Conservation (phyloP, 2,888 invertebrate genomes). For the Parnassius apollo region DNA sequence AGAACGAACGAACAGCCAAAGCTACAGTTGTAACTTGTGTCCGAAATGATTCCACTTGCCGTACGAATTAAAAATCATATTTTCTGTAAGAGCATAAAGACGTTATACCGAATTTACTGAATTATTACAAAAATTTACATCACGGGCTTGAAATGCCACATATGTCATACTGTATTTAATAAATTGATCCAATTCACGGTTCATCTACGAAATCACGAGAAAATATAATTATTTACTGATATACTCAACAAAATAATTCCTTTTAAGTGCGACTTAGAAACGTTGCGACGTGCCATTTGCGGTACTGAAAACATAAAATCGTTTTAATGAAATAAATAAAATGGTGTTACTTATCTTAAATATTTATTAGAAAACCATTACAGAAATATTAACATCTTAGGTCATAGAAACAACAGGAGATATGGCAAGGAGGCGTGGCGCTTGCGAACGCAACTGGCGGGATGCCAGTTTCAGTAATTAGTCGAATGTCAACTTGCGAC, state of each 20-base stretch:
- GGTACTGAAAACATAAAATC: slow-evolving; percentile 20
- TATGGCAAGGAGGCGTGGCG: no score
- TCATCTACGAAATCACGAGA: slow-evolving; percentile 35
- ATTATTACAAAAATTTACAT: no score
- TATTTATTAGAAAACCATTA: no score
- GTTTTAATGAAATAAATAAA: no score
- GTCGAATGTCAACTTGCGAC: no score
- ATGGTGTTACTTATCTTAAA: no score
- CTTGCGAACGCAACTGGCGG: no score
- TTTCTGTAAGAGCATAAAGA: slow-evolving; percentile 39
- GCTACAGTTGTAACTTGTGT: slow-evolving; percentile 35
- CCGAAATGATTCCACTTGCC: slow-evolving; percentile 37
- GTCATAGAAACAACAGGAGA: no score
- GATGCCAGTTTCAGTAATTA: no score
- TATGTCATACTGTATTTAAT: slow-evolving; percentile 30
- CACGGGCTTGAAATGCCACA: no score
- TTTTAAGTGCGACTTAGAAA: slow-evolving; percentile 40
- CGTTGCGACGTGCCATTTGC: slow-evolving; percentile 34
- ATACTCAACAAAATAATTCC: slow-evolving; percentile 40
- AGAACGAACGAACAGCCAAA: no score
- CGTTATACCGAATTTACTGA: slow-evolving; percentile 30
- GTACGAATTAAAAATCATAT: slow-evolving; percentile 40
- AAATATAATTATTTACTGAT: slow-evolving; percentile 30
- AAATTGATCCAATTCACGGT: slow-evolving; percentile 30
- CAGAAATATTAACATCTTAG: no score